Conservation (phyloP, 2,113 vertebrate genomes). For the Callionymus lyra region DNA sequence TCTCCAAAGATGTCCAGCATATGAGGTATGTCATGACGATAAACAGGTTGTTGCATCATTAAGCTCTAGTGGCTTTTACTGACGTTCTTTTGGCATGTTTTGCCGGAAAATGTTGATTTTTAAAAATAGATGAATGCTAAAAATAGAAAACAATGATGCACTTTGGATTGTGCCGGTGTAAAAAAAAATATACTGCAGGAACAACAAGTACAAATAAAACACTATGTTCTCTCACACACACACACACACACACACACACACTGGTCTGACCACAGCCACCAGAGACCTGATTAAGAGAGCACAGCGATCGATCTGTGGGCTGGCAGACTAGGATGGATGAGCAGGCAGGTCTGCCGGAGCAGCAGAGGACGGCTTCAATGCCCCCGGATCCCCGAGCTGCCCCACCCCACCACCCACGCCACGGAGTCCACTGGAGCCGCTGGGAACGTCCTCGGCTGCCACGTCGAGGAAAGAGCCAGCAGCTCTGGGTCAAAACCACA, state of each 20-base stretch:
- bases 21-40: too few species aligned
- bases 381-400: constrained; percentile 36
- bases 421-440: constrained; percentile 23
- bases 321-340: constrained; percentile 69
- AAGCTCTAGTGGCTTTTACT: too few species aligned
- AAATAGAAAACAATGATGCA: too few species aligned
- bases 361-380: constrained; percentile 55
- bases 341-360: constrained; percentile 52
- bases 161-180: too few species aligned
- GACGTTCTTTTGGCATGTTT: too few species aligned
- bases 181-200: constrained; percentile 8
- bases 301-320: constrained; percentile 64
- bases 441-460: constrained; percentile 18
- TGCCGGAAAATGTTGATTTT: too few species aligned
- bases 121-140: too few species aligned
- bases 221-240: constrained; percentile 13
- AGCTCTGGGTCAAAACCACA: constrained; percentile 26
- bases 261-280: constrained; percentile 54
- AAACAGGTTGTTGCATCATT: too few species aligned
- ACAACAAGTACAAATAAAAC: constrained; percentile 31
- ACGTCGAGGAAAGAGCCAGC: constrained; percentile 18
- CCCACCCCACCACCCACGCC: constrained; percentile 41
- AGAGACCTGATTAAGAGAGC: constrained; percentile 75
- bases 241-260: constrained; percentile 13
- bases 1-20: too few species aligned